phyloP scores from a whole-genome alignment of 1,140 invertebrate genomes.

The Lycorma delicatula region DNA sequence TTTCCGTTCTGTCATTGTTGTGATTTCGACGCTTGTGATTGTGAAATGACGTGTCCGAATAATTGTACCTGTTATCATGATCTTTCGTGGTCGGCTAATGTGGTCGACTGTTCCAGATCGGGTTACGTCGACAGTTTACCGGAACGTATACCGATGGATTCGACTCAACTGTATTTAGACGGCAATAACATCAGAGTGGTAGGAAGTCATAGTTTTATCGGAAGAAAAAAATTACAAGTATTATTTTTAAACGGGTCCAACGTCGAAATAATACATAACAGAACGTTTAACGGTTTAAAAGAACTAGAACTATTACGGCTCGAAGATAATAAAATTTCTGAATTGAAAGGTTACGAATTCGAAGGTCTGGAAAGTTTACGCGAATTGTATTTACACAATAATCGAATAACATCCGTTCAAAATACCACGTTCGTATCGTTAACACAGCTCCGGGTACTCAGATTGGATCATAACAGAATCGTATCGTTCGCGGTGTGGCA shows the following conservation, averaged over 20 bases:
- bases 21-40: conserved; percentile 89
- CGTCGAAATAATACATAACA: conserved; percentile 77
- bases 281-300: conserved; percentile 80
- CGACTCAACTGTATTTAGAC: conserved; percentile 80
- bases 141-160: conserved; percentile 84
- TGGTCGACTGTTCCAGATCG: conserved; percentile 76
- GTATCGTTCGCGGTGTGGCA: conserved; percentile 67
- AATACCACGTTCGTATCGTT: conserved; percentile 70
- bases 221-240: conserved; percentile 72
- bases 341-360: conserved; percentile 77
- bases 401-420: conserved; percentile 59
- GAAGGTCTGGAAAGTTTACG: conserved; percentile 53
- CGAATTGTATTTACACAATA: conserved; percentile 55
- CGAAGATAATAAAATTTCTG: conserved; percentile 65
- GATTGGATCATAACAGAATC: conserved; percentile 69
- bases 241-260: conserved; percentile 78
- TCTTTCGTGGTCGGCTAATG: conserved; percentile 84
- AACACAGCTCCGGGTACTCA: conserved; percentile 56
- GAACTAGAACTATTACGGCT: conserved; percentile 73
- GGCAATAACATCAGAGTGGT: conserved; percentile 72
- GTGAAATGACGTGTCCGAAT: conserved; percentile 87
- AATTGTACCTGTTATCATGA: conserved; percentile 90
- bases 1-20: conserved; percentile 87
- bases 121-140: conserved; percentile 64
- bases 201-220: conserved; percentile 81